These are phyloP conservation scores for Eupsilia transversa DNA, from an alignment of 2,888 invertebrate genomes.

Conservation along the genomic window DNA sequence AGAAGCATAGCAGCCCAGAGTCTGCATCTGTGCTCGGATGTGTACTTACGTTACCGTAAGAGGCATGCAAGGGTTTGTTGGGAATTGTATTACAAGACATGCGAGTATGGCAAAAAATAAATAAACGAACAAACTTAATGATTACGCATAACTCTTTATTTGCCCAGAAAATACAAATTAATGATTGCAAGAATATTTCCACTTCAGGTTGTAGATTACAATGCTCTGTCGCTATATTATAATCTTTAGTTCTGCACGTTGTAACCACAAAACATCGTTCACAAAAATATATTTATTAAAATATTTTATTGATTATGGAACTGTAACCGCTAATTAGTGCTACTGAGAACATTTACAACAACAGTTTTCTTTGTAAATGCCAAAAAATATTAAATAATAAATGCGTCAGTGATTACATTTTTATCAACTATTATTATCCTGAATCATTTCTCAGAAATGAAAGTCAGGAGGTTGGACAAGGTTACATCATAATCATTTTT, in stretches of 20 bases:
- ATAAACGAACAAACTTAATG: constrained; percentile 69
- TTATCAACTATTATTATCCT: constrained; percentile 47
- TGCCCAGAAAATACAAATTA: constrained; percentile 90
- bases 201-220: constrained; percentile 80
- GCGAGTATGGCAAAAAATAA: background rate
- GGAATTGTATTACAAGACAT: background rate
- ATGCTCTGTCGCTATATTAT: constrained; percentile 74
- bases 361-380: constrained; percentile 71
- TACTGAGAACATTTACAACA: constrained; percentile 71
- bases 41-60: background rate
- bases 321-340: constrained; percentile 80
- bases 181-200: constrained; percentile 88
- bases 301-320: constrained; percentile 84
- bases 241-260: constrained; percentile 69
- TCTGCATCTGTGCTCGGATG: background rate
- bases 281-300: constrained; percentile 88
- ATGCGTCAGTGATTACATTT: constrained; percentile 64
- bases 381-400: constrained; percentile 69
- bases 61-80: background rate
- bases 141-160: constrained; percentile 89
- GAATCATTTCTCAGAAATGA: constrained; percentile 67
- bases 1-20: background rate
- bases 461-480: constrained; percentile 52
- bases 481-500: constrained; percentile 62
- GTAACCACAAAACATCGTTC: constrained; percentile 84